phyloP scores from a whole-genome alignment of 2,888 invertebrate species.

The Calephelis perditalis region DNA sequence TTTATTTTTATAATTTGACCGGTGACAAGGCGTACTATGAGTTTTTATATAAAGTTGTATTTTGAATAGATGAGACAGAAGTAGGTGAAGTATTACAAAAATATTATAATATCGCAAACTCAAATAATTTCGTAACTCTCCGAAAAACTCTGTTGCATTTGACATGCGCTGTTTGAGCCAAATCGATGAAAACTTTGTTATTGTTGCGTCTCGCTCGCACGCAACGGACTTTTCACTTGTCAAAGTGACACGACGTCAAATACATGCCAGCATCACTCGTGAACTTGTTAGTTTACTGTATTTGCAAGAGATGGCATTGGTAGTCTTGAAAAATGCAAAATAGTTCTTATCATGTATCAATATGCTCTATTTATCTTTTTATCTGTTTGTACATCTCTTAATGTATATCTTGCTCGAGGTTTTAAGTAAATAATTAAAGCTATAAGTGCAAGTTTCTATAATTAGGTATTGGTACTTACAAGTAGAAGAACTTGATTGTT shows the following conservation, averaged over 20 bases:
- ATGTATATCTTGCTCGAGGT: no score
- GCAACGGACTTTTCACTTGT: conserved; percentile 33
- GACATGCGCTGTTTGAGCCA: conserved; percentile 67
- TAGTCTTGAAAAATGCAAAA: conserved; percentile 24
- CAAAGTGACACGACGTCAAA: conserved; percentile 36
- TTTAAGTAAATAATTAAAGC: no score
- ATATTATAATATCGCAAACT: neutral
- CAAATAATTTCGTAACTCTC: conserved; percentile 43
- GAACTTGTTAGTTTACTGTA: conserved; percentile 42
- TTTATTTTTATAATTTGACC: no score
- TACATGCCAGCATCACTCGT: conserved; percentile 21
- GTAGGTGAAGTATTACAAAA: neutral
- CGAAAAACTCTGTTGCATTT: conserved; percentile 39
- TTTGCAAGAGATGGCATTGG: conserved; percentile 57
- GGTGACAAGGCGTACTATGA: no score
- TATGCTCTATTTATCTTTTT: no score
- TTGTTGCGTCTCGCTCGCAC: conserved; percentile 55
- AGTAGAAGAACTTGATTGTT: no score
- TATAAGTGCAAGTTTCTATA: no score
- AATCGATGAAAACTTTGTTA: conserved; percentile 72
- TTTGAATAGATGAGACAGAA: no score
- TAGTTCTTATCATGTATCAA: neutral
- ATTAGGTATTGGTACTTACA: no score
- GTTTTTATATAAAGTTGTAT: no score
- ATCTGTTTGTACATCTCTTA: no score